A percentile compares a stretch with the other conserved stretches of the same genome.
phyloP scores from a whole-genome alignment of 2,797 vertebrate species.

The Halcyon badia region DNA sequence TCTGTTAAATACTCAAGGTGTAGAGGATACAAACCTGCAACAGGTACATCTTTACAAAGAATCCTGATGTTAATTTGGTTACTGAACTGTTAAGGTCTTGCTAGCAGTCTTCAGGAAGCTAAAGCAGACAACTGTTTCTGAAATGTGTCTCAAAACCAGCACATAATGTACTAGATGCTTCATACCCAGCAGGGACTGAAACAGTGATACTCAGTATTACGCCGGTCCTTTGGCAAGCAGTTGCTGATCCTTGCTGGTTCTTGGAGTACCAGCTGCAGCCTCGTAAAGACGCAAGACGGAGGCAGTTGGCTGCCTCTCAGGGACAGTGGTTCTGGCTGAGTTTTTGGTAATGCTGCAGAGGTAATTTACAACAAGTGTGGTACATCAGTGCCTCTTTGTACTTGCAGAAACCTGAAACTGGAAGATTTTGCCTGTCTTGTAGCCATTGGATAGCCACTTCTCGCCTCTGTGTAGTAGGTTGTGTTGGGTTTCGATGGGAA shows the following conservation, averaged over 20 bases:
- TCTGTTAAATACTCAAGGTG: not conserved
- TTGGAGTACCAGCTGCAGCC: not conserved
- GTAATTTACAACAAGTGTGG: not conserved
- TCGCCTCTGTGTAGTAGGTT: not conserved
- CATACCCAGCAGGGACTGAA: not conserved
- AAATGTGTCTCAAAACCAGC: not conserved
- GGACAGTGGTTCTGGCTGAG: not conserved
- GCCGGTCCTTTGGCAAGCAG: not conserved
- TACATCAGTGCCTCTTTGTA: not conserved
- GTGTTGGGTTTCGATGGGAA: not conserved
- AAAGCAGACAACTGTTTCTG: not conserved
- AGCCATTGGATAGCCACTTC: not conserved
- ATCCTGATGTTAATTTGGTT: not conserved
- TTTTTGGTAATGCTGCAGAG: not conserved
- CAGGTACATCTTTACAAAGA: slow-evolving; percentile 67
- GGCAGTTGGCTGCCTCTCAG: not conserved
- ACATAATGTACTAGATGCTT: not conserved
- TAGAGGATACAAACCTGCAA: not conserved
- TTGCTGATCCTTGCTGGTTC: not conserved
- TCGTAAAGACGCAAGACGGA: not conserved
- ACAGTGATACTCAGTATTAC: not conserved
- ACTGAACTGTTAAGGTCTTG: not conserved
- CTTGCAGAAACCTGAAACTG: not conserved
- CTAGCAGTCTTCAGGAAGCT: not conserved
- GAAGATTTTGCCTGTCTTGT: not conserved